Evolutionary conservation across 1,140 invertebrate genomes (phyloP), one percentile per base, ranked within the genome.

Genomic region (Artemia franciscana): DNA sequence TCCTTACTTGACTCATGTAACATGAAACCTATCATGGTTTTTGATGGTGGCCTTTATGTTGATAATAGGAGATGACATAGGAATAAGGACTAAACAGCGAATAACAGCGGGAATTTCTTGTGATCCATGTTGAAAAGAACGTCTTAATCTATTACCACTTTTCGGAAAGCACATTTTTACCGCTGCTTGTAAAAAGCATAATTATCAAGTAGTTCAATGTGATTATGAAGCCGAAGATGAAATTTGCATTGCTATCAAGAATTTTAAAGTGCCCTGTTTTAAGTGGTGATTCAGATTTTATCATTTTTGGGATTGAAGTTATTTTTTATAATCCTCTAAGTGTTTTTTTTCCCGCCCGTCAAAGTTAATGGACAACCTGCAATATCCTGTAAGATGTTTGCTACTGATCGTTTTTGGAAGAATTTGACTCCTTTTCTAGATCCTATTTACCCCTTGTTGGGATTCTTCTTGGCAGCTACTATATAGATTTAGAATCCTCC

Each of bases 231-330:
- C n/a, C n/a, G n/a, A n/a, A n/a, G n/a, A n/a, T n/a, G n/a, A n/a
- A n/a, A n/a, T 80, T 91, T 61, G 86, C 86, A 1, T 80, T 81
- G 0, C 68, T 92, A 60, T 85, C 87, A 0, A 79, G 80, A 65
- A 74, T 80, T 60, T 74, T 90, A 4, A 75, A 84, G 27, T 91
- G 87, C 68, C 89, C 89, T 3, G 80, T 93, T 9, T 68, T 94
- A 0, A 91, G 86, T 69, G 84, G 84, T 67, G 91, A 94, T 72
- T 92, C 88, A 1, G 91, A 94, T 76, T 94, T 91, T 75, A 91
- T 82, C 70, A 83, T 93, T 60, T 89, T 84, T 72, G 83, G 87
- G 73, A 78, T 88, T 1, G 69, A 79, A 3, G 91, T 90, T 68
- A 85, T 92, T 63, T 84, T 86, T 0, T 80, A 88, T 57, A 77